phyloP scores from a whole-genome alignment of 2,113 vertebrate species.

The Perca flavescens region DNA sequence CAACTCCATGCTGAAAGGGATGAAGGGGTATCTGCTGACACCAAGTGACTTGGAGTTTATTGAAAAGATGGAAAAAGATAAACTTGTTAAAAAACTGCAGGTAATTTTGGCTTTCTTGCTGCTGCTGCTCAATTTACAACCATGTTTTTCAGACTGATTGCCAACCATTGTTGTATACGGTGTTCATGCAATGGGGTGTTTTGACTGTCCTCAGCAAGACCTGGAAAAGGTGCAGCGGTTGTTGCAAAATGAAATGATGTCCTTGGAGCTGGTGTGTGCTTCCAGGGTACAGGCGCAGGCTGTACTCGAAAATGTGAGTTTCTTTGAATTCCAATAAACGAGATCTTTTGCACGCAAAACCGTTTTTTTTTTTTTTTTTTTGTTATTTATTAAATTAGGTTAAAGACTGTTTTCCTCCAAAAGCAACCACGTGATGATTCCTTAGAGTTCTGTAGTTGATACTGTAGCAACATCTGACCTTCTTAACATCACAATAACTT shows the following conservation, averaged over 20 bases:
- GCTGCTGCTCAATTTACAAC: not conserved
- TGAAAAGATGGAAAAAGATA: conserved; percentile 61
- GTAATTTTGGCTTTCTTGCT: conserved; percentile 28
- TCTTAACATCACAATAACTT: conserved; percentile 10
- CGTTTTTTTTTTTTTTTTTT: no score
- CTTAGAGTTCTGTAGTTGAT: not conserved
- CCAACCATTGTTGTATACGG: not conserved
- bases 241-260: conserved; percentile 37
- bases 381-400: no score
- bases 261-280: conserved; percentile 26
- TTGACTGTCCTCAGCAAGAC: conserved; percentile 51
- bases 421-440: not conserved
- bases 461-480: not conserved
- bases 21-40: conserved; percentile 76
- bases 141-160: not conserved
- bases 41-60: conserved; percentile 74
- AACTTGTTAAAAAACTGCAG: conserved; percentile 61
- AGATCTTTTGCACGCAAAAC: not conserved
- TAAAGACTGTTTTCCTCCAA: not conserved
- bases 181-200: not conserved
- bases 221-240: conserved; percentile 45
- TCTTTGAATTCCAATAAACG: not conserved
- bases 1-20: conserved; percentile 72
- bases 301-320: conserved; percentile 63
- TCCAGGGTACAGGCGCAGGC: conserved; percentile 21